phyloP scores from a whole-genome alignment of 2,888 invertebrate species.

The Nemoura dubitans region DNA sequence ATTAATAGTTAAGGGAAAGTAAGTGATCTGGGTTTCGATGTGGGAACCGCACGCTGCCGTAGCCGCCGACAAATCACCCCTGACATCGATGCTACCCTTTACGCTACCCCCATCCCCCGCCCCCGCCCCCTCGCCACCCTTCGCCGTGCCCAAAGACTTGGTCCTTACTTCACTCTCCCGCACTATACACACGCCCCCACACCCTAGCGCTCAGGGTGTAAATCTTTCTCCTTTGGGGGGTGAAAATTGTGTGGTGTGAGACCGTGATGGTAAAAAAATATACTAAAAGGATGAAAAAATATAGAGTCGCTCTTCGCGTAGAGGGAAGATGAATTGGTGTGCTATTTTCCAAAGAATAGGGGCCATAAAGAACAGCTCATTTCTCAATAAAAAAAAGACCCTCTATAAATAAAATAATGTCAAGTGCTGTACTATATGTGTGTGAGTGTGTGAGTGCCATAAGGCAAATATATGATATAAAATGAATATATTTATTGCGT shows the following conservation, averaged over 20 bases:
- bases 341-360: conserved; percentile 39
- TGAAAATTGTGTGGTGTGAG: conserved; percentile 31
- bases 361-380: conserved; percentile 32
- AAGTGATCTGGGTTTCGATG: conserved; percentile 24
- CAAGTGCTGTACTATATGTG: neutral
- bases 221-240: conserved; percentile 49
- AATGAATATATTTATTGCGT: conserved; percentile 12
- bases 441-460: neutral
- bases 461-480: conserved; percentile 12
- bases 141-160: neutral
- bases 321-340: conserved; percentile 47
- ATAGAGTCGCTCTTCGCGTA: conserved; percentile 32
- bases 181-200: conserved; percentile 43
- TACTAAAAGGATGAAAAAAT: conserved; percentile 41
- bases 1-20: conserved; percentile 19
- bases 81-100: conserved; percentile 41
- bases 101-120: conserved; percentile 18
- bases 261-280: conserved; percentile 39
- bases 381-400: conserved; percentile 27
- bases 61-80: conserved; percentile 19
- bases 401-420: conserved; percentile 21
- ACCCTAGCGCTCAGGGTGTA: conserved; percentile 45
- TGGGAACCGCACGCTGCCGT: conserved; percentile 28
- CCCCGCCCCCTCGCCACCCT: neutral
- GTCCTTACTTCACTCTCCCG: neutral